These are phyloP conservation scores for Colletes collaris DNA, from an alignment of 2,888 invertebrate genomes.

Conservation along the genomic window DNA sequence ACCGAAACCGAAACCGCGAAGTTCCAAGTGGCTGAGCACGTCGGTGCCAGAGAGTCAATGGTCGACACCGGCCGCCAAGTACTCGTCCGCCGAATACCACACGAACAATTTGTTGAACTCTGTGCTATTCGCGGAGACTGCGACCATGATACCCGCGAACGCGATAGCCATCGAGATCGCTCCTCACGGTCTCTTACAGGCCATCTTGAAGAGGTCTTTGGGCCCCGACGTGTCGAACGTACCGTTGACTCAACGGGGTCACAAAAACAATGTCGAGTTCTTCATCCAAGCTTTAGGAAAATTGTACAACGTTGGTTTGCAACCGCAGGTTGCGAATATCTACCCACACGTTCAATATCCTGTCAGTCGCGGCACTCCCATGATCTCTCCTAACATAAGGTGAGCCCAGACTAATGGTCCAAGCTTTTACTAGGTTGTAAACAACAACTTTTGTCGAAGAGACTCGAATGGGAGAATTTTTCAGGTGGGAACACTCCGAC, in stretches of 20 bases:
- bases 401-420: not conserved
- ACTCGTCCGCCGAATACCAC: conserved; percentile 94
- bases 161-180: conserved; percentile 95
- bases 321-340: conserved; percentile 89
- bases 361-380: conserved; percentile 93
- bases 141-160: conserved; percentile 90
- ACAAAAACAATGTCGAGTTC: conserved; percentile 87
- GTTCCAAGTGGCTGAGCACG: conserved; percentile 92
- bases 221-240: conserved; percentile 89
- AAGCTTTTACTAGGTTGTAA: no score
- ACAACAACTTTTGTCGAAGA: no score
- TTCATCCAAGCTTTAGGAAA: conserved; percentile 87
- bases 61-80: conserved; percentile 87
- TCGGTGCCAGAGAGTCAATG: conserved; percentile 90
- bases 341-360: conserved; percentile 92
- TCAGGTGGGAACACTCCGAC: conserved; percentile 93
- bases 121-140: conserved; percentile 91
- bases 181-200: conserved; percentile 94
- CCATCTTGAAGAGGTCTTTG: conserved; percentile 92
- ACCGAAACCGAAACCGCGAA: conserved; percentile 87
- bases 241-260: conserved; percentile 89
- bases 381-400: conserved; percentile 91
- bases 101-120: conserved; percentile 91
- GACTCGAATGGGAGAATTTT: not conserved
- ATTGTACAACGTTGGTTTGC: conserved; percentile 90